Conservation (phyloP, 2,888 invertebrate genomes). For the Girardia tigrina region DNA sequence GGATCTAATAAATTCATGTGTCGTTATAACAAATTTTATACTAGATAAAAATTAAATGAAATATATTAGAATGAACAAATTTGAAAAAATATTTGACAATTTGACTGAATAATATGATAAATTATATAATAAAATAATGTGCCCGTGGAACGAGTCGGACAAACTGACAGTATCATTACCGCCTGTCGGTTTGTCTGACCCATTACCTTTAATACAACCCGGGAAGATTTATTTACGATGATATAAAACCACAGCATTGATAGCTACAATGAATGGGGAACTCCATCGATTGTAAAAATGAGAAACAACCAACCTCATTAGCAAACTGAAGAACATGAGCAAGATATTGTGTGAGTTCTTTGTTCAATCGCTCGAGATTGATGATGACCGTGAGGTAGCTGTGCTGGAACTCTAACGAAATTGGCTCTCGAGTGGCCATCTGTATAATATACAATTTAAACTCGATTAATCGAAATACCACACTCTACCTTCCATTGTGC, state of each 20-base stretch:
- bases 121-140: too few species aligned
- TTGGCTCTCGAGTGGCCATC: conserved; percentile 33
- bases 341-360: conserved; percentile 69
- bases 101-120: too few species aligned
- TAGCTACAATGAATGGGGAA: not conserved
- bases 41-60: too few species aligned
- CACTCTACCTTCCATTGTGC: conserved; percentile 64
- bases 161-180: too few species aligned
- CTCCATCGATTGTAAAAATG: not conserved
- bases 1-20: too few species aligned
- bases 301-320: conserved; percentile 34
- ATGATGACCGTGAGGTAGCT: conserved; percentile 33
- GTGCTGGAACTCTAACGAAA: conserved; percentile 36
- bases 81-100: too few species aligned
- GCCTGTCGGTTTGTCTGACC: too few species aligned
- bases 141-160: too few species aligned
- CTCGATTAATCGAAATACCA: not conserved
- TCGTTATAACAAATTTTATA: too few species aligned
- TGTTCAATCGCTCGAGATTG: conserved; percentile 69
- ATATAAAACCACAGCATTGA: not conserved
- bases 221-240: not conserved
- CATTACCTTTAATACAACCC: too few species aligned
- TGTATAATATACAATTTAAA: not conserved
- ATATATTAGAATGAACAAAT: too few species aligned
- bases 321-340: conserved; percentile 42